These are phyloP conservation scores for Campylorhamphus procurvoides DNA, from an alignment of 2,113 vertebrate genomes.

Conservation along the genomic window DNA sequence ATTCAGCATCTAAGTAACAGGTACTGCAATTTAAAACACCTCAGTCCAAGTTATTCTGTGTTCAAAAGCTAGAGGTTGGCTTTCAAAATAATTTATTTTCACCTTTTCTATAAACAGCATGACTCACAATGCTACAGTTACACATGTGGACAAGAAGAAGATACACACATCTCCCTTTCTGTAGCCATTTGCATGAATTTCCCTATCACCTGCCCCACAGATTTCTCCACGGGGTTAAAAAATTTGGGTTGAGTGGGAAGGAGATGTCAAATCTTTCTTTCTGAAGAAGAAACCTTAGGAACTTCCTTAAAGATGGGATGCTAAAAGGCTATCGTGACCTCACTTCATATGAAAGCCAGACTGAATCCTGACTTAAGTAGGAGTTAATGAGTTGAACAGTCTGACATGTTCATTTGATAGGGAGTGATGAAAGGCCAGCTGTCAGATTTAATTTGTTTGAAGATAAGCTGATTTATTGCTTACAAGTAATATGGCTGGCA, in stretches of 20 bases:
- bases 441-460: constrained; percentile 54
- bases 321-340: constrained; percentile 16
- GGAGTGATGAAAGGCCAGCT: constrained; percentile 56
- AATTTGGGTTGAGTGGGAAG: not conserved
- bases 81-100: not conserved
- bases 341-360: not conserved
- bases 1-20: not conserved
- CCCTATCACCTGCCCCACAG: not conserved
- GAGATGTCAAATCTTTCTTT: not conserved
- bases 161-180: not conserved
- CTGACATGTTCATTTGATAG: constrained; percentile 48
- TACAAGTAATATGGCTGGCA: constrained; percentile 38
- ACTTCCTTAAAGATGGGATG: not conserved
- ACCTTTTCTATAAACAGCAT: not conserved
- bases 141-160: not conserved
- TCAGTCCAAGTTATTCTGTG: not conserved
- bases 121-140: not conserved
- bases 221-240: not conserved
- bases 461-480: constrained; percentile 68
- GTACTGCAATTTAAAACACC: not conserved
- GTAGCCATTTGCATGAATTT: not conserved
- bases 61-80: not conserved
- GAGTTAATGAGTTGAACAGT: constrained; percentile 55
- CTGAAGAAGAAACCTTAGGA: not conserved
- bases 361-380: constrained; percentile 38